Percentiles rank a stretch among this genome's conserved stretches.
Conservation (phyloP, 2,888 invertebrate genomes). For the Tetheella fluctuosa region DNA sequence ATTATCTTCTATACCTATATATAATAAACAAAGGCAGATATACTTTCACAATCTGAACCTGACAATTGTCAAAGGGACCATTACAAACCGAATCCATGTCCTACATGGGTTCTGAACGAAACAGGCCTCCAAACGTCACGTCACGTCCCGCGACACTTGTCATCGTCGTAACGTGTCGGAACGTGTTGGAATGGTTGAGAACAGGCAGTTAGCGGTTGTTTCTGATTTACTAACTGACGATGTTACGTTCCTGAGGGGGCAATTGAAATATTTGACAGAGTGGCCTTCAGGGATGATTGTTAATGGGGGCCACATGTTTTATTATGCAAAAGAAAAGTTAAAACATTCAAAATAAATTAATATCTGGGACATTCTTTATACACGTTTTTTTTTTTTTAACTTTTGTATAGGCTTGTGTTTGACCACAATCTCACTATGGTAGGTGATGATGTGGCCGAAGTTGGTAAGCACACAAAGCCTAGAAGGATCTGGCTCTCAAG, state of each 20-base stretch:
- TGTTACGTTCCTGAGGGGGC: background rate
- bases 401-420: too few species aligned
- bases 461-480: too few species aligned
- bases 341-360: too few species aligned
- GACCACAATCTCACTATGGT: too few species aligned
- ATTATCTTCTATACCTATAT: too few species aligned
- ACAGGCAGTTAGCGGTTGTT: slow-evolving; percentile 7
- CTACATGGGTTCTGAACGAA: background rate
- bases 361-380: too few species aligned
- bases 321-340: background rate
- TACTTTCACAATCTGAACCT: background rate
- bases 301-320: background rate
- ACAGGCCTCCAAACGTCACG: background rate
- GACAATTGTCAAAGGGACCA: background rate
- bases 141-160: slow-evolving; percentile 7
- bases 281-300: background rate
- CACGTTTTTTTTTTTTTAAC: too few species aligned
- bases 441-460: too few species aligned
- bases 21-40: background rate
- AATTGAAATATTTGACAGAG: background rate
- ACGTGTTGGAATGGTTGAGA: background rate
- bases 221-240: background rate
- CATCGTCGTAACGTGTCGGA: background rate
- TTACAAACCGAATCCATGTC: background rate
- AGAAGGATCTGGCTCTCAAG: too few species aligned